Conservation (phyloP, 2,797 vertebrate species). For the Dicrostonyx torquatus region DNA sequence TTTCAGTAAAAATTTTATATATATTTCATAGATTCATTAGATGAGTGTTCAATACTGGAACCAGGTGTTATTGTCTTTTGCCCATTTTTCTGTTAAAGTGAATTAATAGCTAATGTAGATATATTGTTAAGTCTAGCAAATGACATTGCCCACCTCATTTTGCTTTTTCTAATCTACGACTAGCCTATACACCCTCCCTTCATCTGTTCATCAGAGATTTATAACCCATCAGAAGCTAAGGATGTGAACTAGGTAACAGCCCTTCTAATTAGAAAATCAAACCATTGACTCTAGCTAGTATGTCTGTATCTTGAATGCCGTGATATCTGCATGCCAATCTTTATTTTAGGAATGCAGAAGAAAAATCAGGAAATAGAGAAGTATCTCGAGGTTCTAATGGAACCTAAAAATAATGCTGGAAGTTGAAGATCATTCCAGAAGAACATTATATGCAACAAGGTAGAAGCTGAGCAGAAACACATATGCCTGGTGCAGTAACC, state of each 20-base stretch:
- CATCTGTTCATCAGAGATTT: not conserved
- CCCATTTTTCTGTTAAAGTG: not conserved
- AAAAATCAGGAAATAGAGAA: not conserved
- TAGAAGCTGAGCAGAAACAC: not conserved
- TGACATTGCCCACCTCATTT: not conserved
- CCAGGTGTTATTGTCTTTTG: not conserved
- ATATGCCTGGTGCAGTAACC: rapidly evolving
- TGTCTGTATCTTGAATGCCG: not conserved
- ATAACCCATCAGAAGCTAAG: not conserved
- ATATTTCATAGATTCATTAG: not conserved
- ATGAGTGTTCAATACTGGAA: not conserved
- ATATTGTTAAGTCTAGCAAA: not conserved
- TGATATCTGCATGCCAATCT: not conserved
- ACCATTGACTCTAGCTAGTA: not conserved
- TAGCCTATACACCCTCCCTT: not conserved
- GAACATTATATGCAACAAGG: not conserved
- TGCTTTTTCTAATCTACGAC: not conserved
- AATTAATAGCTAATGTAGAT: not conserved
- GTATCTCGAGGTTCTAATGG: not conserved
- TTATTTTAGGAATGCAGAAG: not conserved
- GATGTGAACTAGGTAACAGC: not conserved
- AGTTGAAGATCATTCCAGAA: not conserved
- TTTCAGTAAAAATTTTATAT: not conserved
- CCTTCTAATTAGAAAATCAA: not conserved
- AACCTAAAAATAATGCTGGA: not conserved